Evolutionary conservation across 2,113 vertebrate genomes (phyloP).

Genomic region (Atherinomorus stipes): DNA sequence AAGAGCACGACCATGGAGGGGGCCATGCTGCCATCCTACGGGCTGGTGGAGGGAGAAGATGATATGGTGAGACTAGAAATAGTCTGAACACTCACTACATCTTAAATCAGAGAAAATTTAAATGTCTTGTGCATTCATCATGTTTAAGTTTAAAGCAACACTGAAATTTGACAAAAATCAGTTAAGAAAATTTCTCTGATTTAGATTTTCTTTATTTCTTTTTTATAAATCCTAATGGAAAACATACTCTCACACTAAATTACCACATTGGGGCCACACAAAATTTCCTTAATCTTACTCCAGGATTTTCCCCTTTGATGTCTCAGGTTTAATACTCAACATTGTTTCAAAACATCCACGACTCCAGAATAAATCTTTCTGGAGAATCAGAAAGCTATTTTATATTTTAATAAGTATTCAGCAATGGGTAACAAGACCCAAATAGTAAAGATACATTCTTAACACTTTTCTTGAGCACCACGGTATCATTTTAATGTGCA

Average conservation of each 20-base stretch:
- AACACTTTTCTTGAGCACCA: no score
- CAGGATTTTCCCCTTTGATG: neutral
- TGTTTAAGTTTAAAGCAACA: conserved; percentile 4
- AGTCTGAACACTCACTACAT: neutral
- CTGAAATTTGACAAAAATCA: neutral
- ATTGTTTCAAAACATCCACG: neutral
- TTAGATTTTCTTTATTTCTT: neutral
- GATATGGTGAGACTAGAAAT: conserved; percentile 86
- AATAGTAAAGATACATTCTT: no score
- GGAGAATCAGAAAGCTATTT: neutral
- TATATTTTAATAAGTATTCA: no score
- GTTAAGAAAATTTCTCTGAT: no score
- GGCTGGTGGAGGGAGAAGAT: conserved; percentile 91
- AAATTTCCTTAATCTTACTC: neutral
- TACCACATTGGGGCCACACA: conserved; percentile 48
- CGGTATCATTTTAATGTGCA: no score
- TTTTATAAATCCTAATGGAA: neutral
- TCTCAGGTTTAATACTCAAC: neutral
- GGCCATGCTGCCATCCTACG: conserved; percentile 93
- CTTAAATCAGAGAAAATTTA: no score
- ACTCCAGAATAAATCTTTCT: neutral
- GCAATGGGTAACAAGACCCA: no score
- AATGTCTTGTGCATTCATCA: neutral
- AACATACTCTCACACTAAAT: neutral
- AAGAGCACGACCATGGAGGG: conserved; percentile 98